Evolutionary conservation across 2,797 vertebrate species (phyloP).

Genomic region (Xenops minutus): DNA sequence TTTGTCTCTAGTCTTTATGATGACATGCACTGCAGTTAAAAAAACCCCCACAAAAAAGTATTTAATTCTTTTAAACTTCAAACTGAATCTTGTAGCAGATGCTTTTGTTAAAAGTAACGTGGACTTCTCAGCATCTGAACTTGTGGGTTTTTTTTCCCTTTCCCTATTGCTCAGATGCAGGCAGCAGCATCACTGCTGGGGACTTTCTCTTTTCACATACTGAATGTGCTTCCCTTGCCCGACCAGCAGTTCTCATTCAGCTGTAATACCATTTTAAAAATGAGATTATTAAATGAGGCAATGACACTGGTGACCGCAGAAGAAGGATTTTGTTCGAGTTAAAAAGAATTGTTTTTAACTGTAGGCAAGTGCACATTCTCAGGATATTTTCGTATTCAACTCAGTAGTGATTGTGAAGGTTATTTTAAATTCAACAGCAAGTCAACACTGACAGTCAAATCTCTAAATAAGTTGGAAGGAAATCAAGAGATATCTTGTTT

Average conservation of each 20-base stretch:
- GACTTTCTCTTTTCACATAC: not conserved
- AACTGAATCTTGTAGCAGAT: not conserved
- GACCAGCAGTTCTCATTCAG: constrained; percentile 27
- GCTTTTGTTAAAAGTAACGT: not conserved
- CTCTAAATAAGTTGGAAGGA: not conserved
- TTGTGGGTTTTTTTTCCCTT: accelerated
- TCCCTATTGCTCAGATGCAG: not conserved
- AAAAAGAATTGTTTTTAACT: constrained; percentile 25
- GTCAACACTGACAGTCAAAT: not conserved
- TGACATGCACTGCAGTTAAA: not conserved
- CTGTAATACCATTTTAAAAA: constrained; percentile 26
- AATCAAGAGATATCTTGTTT: not conserved
- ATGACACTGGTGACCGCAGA: not conserved
- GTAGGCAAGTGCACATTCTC: not conserved
- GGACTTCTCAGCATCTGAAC: not conserved
- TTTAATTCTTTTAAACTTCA: not conserved
- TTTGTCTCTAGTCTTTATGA: not conserved
- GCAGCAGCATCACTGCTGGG: not conserved
- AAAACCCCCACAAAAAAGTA: not conserved
- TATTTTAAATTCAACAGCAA: constrained; percentile 2
- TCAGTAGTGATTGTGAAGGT: not conserved
- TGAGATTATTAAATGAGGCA: constrained; percentile 23
- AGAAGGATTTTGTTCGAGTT: not conserved
- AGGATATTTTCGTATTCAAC: not conserved
- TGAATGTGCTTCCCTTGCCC: not conserved